Conservation (phyloP, 2,113 vertebrate species). For the Calidris pygmaea region DNA sequence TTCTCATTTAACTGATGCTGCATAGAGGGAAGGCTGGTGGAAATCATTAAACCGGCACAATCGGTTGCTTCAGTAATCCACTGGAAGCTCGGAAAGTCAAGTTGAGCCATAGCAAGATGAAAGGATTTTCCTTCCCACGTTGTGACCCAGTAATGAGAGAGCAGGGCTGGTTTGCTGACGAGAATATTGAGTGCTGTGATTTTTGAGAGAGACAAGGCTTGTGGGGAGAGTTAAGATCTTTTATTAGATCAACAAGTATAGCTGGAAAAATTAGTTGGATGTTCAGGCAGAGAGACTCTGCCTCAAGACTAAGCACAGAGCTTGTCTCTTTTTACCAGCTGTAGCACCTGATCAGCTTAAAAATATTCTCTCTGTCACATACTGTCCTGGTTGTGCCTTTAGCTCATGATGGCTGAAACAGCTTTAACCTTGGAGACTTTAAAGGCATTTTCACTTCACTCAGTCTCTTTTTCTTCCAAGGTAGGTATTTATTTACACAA, state of each 20-base stretch:
- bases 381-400: background rate
- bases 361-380: background rate
- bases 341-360: background rate
- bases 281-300: background rate
- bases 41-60: background rate
- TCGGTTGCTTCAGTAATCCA: background rate
- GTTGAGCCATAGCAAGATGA: background rate
- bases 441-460: background rate
- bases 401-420: background rate
- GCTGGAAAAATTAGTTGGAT: background rate
- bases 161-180: background rate
- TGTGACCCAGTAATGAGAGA: background rate
- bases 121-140: background rate
- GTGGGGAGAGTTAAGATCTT: background rate
- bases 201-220: background rate
- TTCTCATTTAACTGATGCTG: background rate
- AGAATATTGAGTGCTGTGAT: background rate
- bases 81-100: background rate
- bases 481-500: background rate
- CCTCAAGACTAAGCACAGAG: background rate
- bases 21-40: background rate
- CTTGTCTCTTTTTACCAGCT: background rate
- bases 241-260: background rate
- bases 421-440: background rate
- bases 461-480: background rate